These are phyloP conservation scores for Nemoura dubitans DNA, from an alignment of 2,888 invertebrate genomes.

Conservation along the genomic window DNA sequence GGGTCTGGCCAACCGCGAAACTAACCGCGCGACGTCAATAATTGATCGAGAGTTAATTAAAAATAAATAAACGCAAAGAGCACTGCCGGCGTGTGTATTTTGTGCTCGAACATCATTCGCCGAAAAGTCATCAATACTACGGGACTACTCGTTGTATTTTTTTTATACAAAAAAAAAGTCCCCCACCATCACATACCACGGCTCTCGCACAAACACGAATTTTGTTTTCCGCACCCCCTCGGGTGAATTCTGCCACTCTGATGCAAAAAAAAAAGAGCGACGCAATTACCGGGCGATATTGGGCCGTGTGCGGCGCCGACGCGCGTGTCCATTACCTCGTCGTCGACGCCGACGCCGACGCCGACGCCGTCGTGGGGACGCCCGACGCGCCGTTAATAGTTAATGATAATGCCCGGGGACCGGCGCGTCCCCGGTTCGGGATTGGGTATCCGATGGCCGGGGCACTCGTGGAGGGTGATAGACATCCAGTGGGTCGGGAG, in stretches of 20 bases:
- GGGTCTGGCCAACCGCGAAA: not conserved
- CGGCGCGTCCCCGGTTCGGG: no score
- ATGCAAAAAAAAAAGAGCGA: not conserved
- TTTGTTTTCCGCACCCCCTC: not conserved
- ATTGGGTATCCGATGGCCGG: no score
- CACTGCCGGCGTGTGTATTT: not conserved
- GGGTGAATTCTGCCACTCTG: not conserved
- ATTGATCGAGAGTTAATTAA: not conserved
- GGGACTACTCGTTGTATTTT: not conserved
- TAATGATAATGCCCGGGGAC: not conserved
- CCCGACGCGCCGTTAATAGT: slow-evolving; percentile 12
- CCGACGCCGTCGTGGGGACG: no score
- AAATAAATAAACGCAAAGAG: not conserved
- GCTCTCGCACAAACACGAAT: not conserved
- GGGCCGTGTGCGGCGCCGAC: not conserved
- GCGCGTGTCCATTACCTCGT: not conserved
- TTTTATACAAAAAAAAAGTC: no score
- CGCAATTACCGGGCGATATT: not conserved
- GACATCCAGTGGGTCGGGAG: no score
- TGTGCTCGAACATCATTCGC: not conserved
- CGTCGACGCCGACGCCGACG: not conserved
- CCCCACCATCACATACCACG: not conserved
- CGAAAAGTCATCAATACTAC: not conserved
- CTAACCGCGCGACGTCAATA: not conserved
- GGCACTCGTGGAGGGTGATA: no score